These are phyloP conservation scores for Leptinotarsa undecemlineata DNA, from an alignment of 1,140 invertebrate genomes.

Conservation along the genomic window DNA sequence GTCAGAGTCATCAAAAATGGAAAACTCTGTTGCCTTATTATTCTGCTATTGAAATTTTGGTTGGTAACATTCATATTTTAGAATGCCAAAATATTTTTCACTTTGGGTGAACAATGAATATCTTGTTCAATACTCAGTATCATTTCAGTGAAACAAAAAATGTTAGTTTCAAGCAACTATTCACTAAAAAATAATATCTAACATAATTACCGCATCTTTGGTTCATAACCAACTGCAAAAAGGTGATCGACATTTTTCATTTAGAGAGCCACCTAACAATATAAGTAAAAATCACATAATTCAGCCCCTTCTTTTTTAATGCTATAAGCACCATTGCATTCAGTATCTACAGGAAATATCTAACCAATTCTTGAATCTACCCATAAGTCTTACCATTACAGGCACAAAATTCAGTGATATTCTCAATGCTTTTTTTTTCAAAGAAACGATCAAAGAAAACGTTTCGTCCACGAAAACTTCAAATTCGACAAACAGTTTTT, in stretches of 20 bases:
- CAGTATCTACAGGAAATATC: background rate
- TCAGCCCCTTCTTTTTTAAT: conserved; percentile 31
- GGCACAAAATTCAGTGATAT: background rate
- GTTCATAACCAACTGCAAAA: conserved; percentile 34
- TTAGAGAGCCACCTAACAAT: conserved; percentile 31
- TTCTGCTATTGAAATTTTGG: no score
- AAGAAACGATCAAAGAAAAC: background rate
- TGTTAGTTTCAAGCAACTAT: background rate
- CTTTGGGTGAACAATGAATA: no score
- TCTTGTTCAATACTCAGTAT: no score
- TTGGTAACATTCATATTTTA: no score
- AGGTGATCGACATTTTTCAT: conserved; percentile 22
- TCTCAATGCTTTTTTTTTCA: background rate
- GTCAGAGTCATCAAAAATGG: no score
- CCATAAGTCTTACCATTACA: background rate
- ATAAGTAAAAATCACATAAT: conserved; percentile 35
- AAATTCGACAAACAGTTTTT: background rate
- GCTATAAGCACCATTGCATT: conserved; percentile 32
- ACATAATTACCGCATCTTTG: conserved; percentile 36
- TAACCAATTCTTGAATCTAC: background rate
- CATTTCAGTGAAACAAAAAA: background rate
- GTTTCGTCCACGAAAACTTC: background rate
- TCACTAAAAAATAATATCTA: conserved; percentile 20
- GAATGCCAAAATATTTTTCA: no score
- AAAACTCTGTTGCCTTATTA: no score